Percentiles rank a stretch among this genome's conserved stretches.
These are phyloP conservation scores for Orestias chungarensis DNA, from an alignment of 2,797 vertebrate species.

Conservation along the genomic window DNA sequence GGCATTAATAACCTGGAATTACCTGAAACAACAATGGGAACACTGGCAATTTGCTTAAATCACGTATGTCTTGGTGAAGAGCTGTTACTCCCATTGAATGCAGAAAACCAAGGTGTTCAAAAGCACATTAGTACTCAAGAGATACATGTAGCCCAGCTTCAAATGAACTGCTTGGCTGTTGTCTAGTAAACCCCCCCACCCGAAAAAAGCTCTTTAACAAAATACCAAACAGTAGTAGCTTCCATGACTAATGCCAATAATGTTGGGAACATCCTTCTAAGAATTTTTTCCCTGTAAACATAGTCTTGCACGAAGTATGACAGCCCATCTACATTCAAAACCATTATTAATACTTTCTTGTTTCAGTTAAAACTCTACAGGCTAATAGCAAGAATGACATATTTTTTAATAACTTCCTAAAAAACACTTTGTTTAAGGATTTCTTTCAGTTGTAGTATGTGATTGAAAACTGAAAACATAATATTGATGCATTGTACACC, in stretches of 20 bases:
- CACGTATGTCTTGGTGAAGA: slow-evolving; percentile 63
- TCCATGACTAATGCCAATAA: neutral
- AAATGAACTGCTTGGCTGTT: neutral
- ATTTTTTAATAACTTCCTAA: neutral
- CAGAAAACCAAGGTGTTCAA: slow-evolving; percentile 33
- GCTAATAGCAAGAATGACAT: neutral
- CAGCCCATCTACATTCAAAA: neutral
- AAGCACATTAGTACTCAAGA: slow-evolving; percentile 61
- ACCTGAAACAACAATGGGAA: slow-evolving; percentile 82
- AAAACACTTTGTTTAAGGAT: neutral
- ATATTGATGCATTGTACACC: neutral
- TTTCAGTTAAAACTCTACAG: neutral
- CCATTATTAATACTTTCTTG: neutral
- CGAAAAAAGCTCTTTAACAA: neutral
- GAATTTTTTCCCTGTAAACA: too few species aligned
- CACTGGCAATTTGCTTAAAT: slow-evolving; percentile 76
- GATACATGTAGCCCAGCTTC: slow-evolving; percentile 36
- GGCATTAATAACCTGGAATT: slow-evolving; percentile 82
- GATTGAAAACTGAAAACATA: neutral
- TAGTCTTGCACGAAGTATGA: too few species aligned
- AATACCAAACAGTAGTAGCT: neutral
- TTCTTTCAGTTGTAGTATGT: neutral
- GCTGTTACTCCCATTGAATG: slow-evolving; percentile 25
- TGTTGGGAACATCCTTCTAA: too few species aligned
- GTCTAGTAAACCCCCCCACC: neutral